Evolutionary conservation across 2,888 invertebrate species (phyloP).

Genomic region (Chymomyza amoena): DNA sequence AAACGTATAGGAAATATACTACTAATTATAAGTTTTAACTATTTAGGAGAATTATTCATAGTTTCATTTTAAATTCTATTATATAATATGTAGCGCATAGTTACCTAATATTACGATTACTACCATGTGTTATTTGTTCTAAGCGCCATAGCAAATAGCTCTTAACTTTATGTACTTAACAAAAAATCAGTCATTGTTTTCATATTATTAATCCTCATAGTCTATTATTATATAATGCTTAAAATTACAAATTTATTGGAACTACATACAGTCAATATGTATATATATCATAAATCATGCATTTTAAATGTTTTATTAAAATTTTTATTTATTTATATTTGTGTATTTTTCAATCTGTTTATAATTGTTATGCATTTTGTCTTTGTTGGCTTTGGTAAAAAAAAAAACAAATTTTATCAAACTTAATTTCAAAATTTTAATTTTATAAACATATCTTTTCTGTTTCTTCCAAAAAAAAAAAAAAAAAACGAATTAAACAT

Average conservation of each 20-base stretch:
- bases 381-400: constrained; percentile 35
- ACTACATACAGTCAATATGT: background rate
- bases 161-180: no score
- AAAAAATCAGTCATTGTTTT: no score
- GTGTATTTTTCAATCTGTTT: constrained; percentile 15
- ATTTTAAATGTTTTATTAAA: constrained; percentile 21
- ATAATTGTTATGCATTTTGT: constrained; percentile 39
- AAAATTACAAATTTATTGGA: background rate
- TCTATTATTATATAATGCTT: background rate
- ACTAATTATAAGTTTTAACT: no score
- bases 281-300: constrained; percentile 9
- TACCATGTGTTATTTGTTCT: background rate
- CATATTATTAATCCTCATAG: no score
- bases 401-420: constrained; percentile 10
- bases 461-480: constrained; percentile 14
- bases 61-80: no score
- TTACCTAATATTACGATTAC: no score
- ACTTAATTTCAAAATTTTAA: background rate
- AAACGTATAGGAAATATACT: no score
- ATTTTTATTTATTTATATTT: constrained; percentile 20
- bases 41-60: no score
- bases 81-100: no score
- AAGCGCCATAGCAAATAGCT: no score
- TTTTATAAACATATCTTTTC: constrained; percentile 4
- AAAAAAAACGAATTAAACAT: constrained; percentile 13